Evolutionary conservation across 2,797 vertebrate genomes (phyloP), one percentile per base, ranked within the genome.

Genomic region (Coccyzus lansbergi): DNA sequence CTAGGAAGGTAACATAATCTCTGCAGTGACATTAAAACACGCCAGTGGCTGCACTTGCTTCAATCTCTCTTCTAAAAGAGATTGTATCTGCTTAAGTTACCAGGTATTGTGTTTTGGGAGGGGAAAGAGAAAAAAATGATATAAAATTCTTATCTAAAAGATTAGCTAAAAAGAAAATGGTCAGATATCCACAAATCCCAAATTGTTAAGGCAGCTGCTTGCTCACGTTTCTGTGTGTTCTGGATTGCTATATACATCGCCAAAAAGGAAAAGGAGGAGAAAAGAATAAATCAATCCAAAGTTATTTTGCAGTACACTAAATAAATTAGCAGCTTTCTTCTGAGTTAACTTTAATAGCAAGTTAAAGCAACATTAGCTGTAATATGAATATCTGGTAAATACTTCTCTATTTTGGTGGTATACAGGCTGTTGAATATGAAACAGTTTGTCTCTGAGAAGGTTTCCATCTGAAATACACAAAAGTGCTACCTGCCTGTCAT

Each of bases 1-100:
- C 98, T 92, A 96, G 97, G 97, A 98, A 98, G 98, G 99, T 99
- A 99, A 99, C 96, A 97, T 94, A 98, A 99, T 98, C 98, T 98
- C 97, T 88, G 94, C 98, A 97, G 97, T 98, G 98, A 99, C 98
- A 98, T 99, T 98, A 99, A 98, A 98, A 98, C 97, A 98, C 95
- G 82, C 88, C 98, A 97, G 97, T 94, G 98, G 97, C 98, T 97
- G 97, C 96, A 93, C 95, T 97, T 97, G 97, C 97, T 97, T 97
- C 97, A 98, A 96, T 97, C 95, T 97, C 97, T 98, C 98, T 98
- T 97, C 93, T 98, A 86, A 97, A 98, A 97, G 97, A 98, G 98
- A 98, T 97, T 98, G 97, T 93, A 97, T 92, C 92, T 97, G 97
- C 98, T 99, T 98, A 97, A 97, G 98, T 99, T 99, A 99, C 99